Evolutionary conservation across 2,888 invertebrate genomes (phyloP), one percentile per base, ranked within the genome.

Genomic region (Heliconius sara): DNA sequence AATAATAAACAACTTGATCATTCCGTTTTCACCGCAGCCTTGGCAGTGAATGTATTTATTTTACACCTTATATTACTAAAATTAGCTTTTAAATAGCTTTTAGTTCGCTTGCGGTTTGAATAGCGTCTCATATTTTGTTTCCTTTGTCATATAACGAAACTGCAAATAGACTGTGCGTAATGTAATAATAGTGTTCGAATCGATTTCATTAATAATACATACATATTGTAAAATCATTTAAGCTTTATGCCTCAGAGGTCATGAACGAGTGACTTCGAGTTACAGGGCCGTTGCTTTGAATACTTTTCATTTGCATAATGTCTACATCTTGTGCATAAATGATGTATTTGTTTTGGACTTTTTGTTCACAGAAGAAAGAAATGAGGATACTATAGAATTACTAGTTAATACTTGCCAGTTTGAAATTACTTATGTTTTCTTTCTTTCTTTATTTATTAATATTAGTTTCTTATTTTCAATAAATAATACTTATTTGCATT

Each of bases 1-100:
- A 77, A 80, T 80, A 81, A 79, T 80, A 82, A 83, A 81, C 79
- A 81, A 79, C 25, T 79, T 76, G 80, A 80, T 81, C 66, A 86
- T 87, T 87, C 87, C 89, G 88, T 91, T 90, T 90, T 84, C 86
- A 88, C 81, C 84, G 81, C 84, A 88, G 84, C 91, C 91, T 91
- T 92, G 92, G 87, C 88, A 88, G 84, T 90, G 90, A 89, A 88
- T 85, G 87, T 87, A 87, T 88, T 84, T 85, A 83, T 86, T 86
- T 85, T 85, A 84, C 83, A 83, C 84, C 84, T 88, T 86, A 78
- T 78, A 77, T 80, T 78, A 76, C 75, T 66, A 72, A 71, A 76
- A 74, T 80, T 79, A 81, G 66, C 73, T 77, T 71, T 78, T 76
- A 76, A 57, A 66, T 79, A 77, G 79, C 76, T 80, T 79, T 82